Percentiles rank a stretch among this genome's conserved stretches.
phyloP scores from a whole-genome alignment of 2,888 invertebrate genomes.

The Leptogaster cylindrica region DNA sequence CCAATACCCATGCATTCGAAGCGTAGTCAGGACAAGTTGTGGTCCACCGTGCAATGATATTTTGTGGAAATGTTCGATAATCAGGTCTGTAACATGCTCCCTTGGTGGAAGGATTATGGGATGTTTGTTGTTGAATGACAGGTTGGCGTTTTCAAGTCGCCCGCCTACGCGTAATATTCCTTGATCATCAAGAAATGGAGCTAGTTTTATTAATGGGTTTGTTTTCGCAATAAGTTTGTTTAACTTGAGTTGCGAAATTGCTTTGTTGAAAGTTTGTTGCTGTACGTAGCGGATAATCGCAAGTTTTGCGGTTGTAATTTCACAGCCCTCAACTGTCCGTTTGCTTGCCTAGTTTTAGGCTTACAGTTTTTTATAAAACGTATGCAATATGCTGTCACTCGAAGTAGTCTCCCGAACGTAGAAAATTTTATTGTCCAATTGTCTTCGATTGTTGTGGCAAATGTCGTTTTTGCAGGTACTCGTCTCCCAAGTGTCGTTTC shows the following conservation, averaged over 20 bases:
- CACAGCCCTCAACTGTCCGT: too few relatives aligned
- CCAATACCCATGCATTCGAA: constrained; percentile 48
- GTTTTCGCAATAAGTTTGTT: neutral
- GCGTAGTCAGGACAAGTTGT: constrained; percentile 41
- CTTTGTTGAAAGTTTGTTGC: neutral
- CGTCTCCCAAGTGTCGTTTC: neutral
- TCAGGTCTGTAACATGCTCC: neutral
- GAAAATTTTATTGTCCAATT: neutral
- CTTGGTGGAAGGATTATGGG: constrained; percentile 4
- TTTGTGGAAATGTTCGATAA: constrained; percentile 28
- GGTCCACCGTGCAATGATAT: constrained; percentile 47
- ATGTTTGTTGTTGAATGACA: neutral
- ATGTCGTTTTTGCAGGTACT: neutral
- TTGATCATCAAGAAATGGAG: neutral
- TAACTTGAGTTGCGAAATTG: neutral
- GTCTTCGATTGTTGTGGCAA: neutral
- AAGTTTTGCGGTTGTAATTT: too few relatives aligned
- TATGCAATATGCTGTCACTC: neutral
- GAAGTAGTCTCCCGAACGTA: neutral
- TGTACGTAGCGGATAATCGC: too few relatives aligned
- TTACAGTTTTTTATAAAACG: too few relatives aligned
- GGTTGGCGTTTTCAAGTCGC: neutral
- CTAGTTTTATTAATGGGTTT: neutral
- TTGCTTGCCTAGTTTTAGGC: too few relatives aligned
- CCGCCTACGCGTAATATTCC: neutral